These are phyloP conservation scores for Lymantria monacha DNA, from an alignment of 2,888 invertebrate species.

Conservation along the genomic window DNA sequence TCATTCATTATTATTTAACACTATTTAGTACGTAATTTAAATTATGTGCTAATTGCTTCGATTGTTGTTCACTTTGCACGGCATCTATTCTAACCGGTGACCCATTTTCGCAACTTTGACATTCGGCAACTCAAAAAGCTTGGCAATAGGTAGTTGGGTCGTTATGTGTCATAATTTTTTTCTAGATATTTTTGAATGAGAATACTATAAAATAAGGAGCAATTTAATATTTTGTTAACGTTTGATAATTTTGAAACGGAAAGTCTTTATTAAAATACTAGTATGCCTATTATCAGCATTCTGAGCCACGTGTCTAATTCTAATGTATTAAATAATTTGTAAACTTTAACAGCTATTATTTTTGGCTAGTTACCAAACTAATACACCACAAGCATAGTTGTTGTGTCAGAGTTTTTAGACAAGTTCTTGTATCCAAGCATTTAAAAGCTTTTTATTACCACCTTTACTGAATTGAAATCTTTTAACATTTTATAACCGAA, in stretches of 20 bases:
- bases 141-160: conserved; percentile 61
- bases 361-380: conserved; percentile 25
- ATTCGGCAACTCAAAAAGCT: conserved; percentile 60
- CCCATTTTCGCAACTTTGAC: conserved; percentile 72
- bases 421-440: conserved; percentile 9
- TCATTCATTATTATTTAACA: conserved; percentile 10
- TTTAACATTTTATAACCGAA: background rate
- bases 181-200: conserved; percentile 54
- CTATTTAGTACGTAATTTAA: conserved; percentile 19
- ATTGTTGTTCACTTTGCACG: conserved; percentile 59
- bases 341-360: conserved; percentile 9
- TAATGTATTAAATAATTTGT: background rate
- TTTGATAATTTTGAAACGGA: conserved; percentile 3
- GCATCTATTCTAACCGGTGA: conserved; percentile 55
- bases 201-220: conserved; percentile 2
- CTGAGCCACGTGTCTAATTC: background rate
- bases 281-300: too few relatives aligned
- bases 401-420: conserved; percentile 4
- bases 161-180: conserved; percentile 50
- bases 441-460: conserved; percentile 20
- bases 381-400: background rate
- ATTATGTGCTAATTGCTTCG: conserved; percentile 53
- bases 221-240: background rate
- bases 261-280: background rate
- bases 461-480: background rate